These are phyloP conservation scores for Drosophila niveifrons DNA, from an alignment of 2,888 invertebrate species.

Conservation along the genomic window DNA sequence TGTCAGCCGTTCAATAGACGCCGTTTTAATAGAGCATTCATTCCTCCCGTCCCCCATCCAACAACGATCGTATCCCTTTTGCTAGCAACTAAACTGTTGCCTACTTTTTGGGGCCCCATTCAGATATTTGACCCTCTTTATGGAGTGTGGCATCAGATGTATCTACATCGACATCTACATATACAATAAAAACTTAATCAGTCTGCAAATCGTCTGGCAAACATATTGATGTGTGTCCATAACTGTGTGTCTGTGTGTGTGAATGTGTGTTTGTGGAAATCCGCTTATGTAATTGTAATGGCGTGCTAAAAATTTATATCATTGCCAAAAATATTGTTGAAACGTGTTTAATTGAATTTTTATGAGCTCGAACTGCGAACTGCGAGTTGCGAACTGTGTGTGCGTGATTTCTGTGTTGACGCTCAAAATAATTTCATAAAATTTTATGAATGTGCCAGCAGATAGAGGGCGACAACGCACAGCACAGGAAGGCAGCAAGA, in stretches of 20 bases:
- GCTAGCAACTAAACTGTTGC: constrained; percentile 40
- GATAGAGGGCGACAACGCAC: no score
- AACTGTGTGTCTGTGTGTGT: neutral
- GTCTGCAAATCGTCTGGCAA: constrained; percentile 71
- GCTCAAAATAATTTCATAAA: constrained; percentile 72
- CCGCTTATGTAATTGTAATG: constrained; percentile 79
- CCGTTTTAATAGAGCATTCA: constrained; percentile 26
- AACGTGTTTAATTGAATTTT: constrained; percentile 82
- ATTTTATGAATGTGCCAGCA: constrained; percentile 55
- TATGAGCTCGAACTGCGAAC: constrained; percentile 59
- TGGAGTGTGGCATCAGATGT: constrained; percentile 17
- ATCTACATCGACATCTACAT: constrained; percentile 40
- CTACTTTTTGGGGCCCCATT: constrained; percentile 33
- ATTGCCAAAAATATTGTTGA: constrained; percentile 75
- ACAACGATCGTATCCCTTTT: neutral
- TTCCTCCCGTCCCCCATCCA: neutral
- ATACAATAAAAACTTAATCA: constrained; percentile 78
- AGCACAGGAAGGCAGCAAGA: neutral
- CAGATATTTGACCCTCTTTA: constrained; percentile 39
- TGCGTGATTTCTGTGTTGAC: constrained; percentile 55
- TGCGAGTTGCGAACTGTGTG: constrained; percentile 3
- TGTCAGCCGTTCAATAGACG: constrained; percentile 68
- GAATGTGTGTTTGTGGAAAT: constrained; percentile 50
- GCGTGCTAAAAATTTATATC: constrained; percentile 76
- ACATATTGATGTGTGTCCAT: constrained; percentile 26